These are phyloP conservation scores for Trissolcus basalis DNA, from an alignment of 1,140 invertebrate genomes.

Conservation along the genomic window DNA sequence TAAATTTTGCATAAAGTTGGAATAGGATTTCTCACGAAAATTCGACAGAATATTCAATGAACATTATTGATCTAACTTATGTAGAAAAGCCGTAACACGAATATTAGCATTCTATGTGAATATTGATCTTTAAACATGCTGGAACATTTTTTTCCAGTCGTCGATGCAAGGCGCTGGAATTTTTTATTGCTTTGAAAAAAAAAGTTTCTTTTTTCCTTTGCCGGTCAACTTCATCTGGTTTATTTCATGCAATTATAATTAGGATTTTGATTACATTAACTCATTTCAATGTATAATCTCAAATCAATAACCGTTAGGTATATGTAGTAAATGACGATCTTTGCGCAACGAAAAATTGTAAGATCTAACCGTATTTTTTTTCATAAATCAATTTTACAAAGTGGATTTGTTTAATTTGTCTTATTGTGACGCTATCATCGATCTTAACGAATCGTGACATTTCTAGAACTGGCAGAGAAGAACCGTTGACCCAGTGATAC, in stretches of 20 bases:
- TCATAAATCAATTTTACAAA: too few species aligned
- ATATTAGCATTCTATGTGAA: slow-evolving; percentile 40
- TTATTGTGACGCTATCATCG: too few species aligned
- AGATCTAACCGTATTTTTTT: too few species aligned
- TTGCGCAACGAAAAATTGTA: too few species aligned
- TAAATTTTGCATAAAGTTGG: background rate
- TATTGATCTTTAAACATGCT: slow-evolving; percentile 39
- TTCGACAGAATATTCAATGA: slow-evolving; percentile 14
- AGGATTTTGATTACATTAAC: slow-evolving; percentile 9
- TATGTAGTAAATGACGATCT: too few species aligned
- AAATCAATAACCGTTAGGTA: too few species aligned
- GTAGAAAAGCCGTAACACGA: slow-evolving; percentile 33
- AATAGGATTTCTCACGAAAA: background rate
- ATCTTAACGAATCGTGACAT: too few species aligned
- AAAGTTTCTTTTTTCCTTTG: background rate
- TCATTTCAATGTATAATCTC: slow-evolving; percentile 1
- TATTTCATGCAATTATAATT: slow-evolving; percentile 6
- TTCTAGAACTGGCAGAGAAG: too few species aligned
- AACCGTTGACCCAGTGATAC: too few species aligned
- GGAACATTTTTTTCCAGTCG: slow-evolving; percentile 27
- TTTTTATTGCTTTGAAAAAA: slow-evolving; percentile 15
- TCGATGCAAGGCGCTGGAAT: slow-evolving; percentile 7
- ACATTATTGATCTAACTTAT: slow-evolving; percentile 31
- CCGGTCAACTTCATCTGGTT: slow-evolving; percentile 1
- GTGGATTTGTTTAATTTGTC: too few species aligned